phyloP scores from a whole-genome alignment of 2,888 invertebrate species.

The Conomelus anceps region DNA sequence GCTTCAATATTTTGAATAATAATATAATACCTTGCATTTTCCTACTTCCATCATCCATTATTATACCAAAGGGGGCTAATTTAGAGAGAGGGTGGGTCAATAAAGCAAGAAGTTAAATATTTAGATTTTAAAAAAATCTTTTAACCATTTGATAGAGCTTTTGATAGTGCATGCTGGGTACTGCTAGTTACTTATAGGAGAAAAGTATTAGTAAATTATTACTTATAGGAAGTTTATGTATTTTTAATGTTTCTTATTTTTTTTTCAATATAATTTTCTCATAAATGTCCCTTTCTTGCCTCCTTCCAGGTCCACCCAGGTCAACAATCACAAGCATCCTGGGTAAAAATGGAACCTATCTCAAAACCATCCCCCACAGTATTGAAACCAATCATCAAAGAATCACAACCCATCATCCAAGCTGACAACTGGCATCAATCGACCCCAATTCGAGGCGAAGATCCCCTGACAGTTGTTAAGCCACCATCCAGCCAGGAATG shows the following conservation, averaged over 20 bases:
- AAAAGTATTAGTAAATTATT: no score
- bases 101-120: no score
- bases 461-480: conserved; percentile 14
- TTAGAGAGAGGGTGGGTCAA: no score
- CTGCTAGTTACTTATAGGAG: no score
- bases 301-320: background rate
- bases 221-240: no score
- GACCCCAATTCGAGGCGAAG: background rate
- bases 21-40: no score
- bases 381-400: background rate
- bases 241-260: background rate
- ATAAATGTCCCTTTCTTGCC: background rate
- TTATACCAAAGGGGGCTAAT: no score
- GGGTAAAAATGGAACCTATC: conserved; percentile 31
- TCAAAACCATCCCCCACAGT: background rate
- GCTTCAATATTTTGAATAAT: no score
- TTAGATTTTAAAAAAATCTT: no score
- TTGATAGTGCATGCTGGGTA: no score
- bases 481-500: conserved; percentile 18
- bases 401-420: background rate
- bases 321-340: conserved; percentile 22
- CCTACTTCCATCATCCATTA: no score
- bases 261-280: background rate
- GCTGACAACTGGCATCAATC: background rate
- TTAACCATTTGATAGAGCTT: no score